A percentile compares a stretch with the other conserved stretches of the same genome.
Conservation (phyloP, 2,797 vertebrate genomes). For the Platalea minor region DNA sequence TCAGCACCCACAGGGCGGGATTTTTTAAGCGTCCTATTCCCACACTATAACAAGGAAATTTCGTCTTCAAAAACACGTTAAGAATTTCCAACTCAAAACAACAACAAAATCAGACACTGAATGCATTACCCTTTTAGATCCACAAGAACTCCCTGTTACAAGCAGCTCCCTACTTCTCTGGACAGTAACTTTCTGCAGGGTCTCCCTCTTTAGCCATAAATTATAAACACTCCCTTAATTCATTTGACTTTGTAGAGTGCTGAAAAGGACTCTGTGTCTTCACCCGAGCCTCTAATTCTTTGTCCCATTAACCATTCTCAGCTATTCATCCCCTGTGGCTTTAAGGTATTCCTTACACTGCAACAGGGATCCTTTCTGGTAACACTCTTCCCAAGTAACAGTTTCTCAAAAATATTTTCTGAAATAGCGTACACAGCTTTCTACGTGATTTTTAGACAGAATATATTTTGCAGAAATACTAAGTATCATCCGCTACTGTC, state of each 20-base stretch:
- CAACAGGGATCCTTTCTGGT: neutral
- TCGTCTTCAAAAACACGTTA: neutral
- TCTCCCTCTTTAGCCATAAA: neutral
- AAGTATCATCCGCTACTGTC: neutral
- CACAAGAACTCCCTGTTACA: neutral
- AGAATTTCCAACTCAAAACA: neutral
- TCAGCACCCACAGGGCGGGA: neutral
- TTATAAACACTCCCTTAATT: neutral
- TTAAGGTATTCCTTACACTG: neutral
- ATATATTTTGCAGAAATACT: neutral
- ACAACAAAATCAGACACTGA: neutral
- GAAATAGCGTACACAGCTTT: neutral
- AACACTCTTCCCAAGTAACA: neutral
- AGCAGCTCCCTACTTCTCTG: neutral
- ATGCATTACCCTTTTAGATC: neutral
- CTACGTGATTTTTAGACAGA: neutral
- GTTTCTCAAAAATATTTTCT: neutral
- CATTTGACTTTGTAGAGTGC: neutral
- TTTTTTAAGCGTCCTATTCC: neutral
- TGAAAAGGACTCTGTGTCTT: neutral
- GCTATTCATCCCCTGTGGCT: rapidly evolving
- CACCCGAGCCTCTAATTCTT: neutral
- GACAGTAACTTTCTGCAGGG: neutral
- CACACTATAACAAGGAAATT: neutral
- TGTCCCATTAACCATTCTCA: neutral